These are phyloP conservation scores for Stenoptilia bipunctidactyla DNA, from an alignment of 2,888 invertebrate species.

Conservation along the genomic window DNA sequence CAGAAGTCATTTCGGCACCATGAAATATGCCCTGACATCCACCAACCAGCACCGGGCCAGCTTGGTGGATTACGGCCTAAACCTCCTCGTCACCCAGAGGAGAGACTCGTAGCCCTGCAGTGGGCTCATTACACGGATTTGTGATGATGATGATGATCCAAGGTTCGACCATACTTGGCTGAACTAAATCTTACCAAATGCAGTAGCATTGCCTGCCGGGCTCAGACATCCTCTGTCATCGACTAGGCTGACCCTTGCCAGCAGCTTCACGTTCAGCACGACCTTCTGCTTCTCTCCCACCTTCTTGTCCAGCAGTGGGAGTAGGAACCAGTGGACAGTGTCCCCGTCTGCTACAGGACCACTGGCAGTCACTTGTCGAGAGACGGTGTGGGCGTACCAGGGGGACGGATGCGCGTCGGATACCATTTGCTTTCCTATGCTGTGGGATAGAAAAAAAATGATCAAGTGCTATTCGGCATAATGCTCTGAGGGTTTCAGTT, in stretches of 20 bases:
- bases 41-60: too few species aligned
- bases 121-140: too few species aligned
- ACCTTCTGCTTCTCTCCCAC: slow-evolving; percentile 17
- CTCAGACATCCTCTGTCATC: slow-evolving; percentile 51
- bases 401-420: slow-evolving; percentile 44
- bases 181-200: slow-evolving; percentile 54
- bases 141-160: too few species aligned
- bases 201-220: slow-evolving; percentile 46
- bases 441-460: slow-evolving; percentile 26
- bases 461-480: too few species aligned
- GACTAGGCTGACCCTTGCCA: slow-evolving; percentile 43
- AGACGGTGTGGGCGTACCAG: slow-evolving; percentile 43
- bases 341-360: slow-evolving; percentile 38
- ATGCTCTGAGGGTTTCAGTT: too few species aligned
- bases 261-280: slow-evolving; percentile 33
- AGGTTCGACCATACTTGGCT: too few species aligned
- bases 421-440: slow-evolving; percentile 54
- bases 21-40: too few species aligned
- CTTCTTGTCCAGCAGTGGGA: slow-evolving; percentile 33
- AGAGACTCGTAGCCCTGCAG: too few species aligned
- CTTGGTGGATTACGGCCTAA: too few species aligned
- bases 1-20: too few species aligned
- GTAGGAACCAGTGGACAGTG: slow-evolving; percentile 24
- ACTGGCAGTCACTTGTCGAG: slow-evolving; percentile 27
- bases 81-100: too few species aligned